Evolutionary conservation across 2,888 invertebrate species (phyloP), one percentile per base, ranked within the genome.

Genomic region (Amphipoea oculea): DNA sequence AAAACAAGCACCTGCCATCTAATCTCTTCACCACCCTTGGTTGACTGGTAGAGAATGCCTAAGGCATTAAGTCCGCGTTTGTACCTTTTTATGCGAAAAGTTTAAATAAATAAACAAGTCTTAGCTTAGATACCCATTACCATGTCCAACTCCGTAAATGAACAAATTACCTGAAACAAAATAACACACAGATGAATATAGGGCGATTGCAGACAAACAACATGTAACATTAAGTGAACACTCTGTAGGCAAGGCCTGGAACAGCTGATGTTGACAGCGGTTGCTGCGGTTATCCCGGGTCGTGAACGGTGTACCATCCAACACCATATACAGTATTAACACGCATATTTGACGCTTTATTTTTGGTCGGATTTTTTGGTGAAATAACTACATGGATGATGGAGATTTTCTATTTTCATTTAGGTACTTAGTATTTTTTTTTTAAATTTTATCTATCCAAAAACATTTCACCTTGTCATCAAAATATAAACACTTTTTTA

Each of bases 181-280:
- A 40, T 73, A 86, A 86, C 6, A 79, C 45, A 82, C 69, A 75
- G 62, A 81, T 84, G 74, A 86, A 70, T 85, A 83, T 76, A 79
- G 62, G 79, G 11, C 11, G 45, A 57, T 48, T 48, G 84, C 78
- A 81, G 78, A 83, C 84, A 84, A 85, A 86, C 76, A 86, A 84
- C 82, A 76, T 78, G 79, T 82, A 82, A 84, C 74, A 86, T 83
- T 81, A 85, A 87, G 80, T 88, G 81, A 82, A 87, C 86, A 87
- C 86, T 86, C 86, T 89, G 87, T 89, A 85, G 91, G 89, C 86
- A 85, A 82, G 88, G 79, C 86, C 86, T 88, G 84, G 89, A 91
- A 88, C 95, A 94, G 93, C 94, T 95, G 95, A 92, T 90, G 92
- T 90, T 96, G 96, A 96, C 95, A 94, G 95, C 94, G 93, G 94